Evolutionary conservation across 1,140 invertebrate genomes (phyloP).

Genomic region (Drosophila tani): DNA sequence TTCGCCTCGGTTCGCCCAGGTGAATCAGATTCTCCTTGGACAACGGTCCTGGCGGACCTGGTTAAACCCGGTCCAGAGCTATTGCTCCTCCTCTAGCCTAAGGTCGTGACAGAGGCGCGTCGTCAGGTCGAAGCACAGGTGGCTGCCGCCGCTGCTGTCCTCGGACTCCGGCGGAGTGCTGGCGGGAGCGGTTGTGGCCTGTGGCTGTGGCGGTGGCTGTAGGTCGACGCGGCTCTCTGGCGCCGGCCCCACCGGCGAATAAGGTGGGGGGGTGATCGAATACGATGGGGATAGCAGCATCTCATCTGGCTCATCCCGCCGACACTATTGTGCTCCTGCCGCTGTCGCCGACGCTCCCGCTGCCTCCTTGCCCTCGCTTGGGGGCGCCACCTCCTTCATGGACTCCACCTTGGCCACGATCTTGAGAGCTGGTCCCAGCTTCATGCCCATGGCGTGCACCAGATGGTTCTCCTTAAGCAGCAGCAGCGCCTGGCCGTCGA

Average conservation of each 20-base stretch:
- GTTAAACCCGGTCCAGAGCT: slow-evolving; percentile 26
- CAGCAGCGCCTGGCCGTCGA: slow-evolving; percentile 97
- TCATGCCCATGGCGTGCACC: slow-evolving; percentile 97
- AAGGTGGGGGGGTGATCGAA: slow-evolving; percentile 55
- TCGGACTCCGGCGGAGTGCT: slow-evolving; percentile 30
- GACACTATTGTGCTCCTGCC: slow-evolving; percentile 55
- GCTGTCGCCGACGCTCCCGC: not conserved
- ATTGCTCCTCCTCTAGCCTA: slow-evolving; percentile 17
- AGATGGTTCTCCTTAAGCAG: slow-evolving; percentile 97
- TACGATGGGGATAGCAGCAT: slow-evolving; percentile 48
- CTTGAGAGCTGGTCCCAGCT: slow-evolving; percentile 97
- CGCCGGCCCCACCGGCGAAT: slow-evolving; percentile 44
- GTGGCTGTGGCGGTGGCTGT: not conserved
- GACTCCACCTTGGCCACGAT: slow-evolving; percentile 90
- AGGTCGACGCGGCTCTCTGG: not conserved
- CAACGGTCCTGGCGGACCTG: not conserved
- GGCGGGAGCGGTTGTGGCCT: not conserved
- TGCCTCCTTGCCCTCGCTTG: slow-evolving; percentile 56
- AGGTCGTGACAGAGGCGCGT: slow-evolving; percentile 35
- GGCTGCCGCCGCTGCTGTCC: slow-evolving; percentile 27
- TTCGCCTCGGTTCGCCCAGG: slow-evolving; percentile 1
- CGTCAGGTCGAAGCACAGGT: slow-evolving; percentile 33
- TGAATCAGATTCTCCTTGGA: slow-evolving; percentile 21
- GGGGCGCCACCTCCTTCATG: slow-evolving; percentile 74
- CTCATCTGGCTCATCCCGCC: slow-evolving; percentile 1